Base-by-base conservation (phyloP, 2,113 vertebrate genomes). In the Eonycteris spelaea region DNA sequence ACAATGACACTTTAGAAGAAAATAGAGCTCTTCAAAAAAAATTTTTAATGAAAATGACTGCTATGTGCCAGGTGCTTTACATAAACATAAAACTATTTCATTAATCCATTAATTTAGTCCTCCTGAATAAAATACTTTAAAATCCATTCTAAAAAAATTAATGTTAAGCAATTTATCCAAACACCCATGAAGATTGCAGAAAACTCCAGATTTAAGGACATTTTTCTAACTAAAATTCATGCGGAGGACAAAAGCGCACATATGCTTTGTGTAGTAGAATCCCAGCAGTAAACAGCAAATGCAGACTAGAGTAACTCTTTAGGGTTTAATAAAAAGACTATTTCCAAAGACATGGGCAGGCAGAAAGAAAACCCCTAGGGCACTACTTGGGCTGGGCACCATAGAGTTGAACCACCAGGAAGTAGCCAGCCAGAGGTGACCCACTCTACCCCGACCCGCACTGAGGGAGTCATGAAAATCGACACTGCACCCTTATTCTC, bases 101-200 rank as follows among this genome's bases (percentile, higher is more conserved):
- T 80, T 68, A 48, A 48, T 30, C 33, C 30, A 83, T 38, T 30
- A 40, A 18, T 12, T 73, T 73, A 95, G 63, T 83, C 24, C 21
- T 94, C 24, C n/a, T 79, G 22, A 91, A 28, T 45, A 40, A 71
- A 92, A 43, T 12, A 10, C 14, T 95, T 91, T 82, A 40, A 67
- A 86, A 86, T 78, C 12, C 51, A 90, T 84, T 87, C 94, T 24
- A 18, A 78, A 89, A 89, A 90, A 93, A 89, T 63, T 65, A 89
- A 57, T 57, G 26, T 43, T n/a, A 95, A 93, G 63, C 40, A 2
- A 84, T 65, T 48, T 91, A 38, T 92, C 74, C 33, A 55, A 88
- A 87, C 1, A 92, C 18, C 3, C 28, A 38, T 24, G 86, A 65
- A 68, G 11, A 22, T 48, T 78, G 26, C 30, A 51, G 30, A 75